These are phyloP conservation scores for Martes flavigula DNA, from an alignment of 2,797 vertebrate genomes.

Conservation along the genomic window DNA sequence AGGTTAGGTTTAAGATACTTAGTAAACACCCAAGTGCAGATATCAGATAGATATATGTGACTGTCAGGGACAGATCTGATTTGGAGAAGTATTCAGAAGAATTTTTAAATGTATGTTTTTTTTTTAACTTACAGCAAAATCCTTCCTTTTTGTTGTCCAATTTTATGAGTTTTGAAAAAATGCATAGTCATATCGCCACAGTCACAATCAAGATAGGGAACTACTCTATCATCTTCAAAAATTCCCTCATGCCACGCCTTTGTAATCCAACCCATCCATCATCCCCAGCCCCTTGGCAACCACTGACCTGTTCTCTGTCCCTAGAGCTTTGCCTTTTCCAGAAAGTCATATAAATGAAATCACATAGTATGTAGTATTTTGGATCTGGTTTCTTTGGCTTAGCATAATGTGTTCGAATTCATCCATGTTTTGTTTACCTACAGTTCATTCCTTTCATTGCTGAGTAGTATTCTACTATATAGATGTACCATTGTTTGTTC, in stretches of 20 bases:
- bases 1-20: slow-evolving; percentile 34
- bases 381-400: slow-evolving; percentile 27
- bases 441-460: neutral
- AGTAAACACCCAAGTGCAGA: neutral
- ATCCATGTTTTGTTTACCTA: neutral
- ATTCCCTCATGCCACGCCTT: neutral
- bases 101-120: neutral
- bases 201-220: neutral
- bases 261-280: neutral
- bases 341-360: slow-evolving; percentile 26
- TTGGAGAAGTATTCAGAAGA: neutral
- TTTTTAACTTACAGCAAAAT: slow-evolving; percentile 8
- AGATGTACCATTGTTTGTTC: neutral
- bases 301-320: neutral
- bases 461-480: neutral
- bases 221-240: neutral
- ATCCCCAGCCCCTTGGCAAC: neutral
- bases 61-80: neutral
- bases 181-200: neutral
- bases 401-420: slow-evolving; percentile 16
- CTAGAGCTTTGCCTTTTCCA: slow-evolving; percentile 16
- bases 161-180: slow-evolving; percentile 21
- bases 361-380: neutral
- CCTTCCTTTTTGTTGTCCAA: neutral
- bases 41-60: neutral